Percentiles rank a stretch among this genome's conserved stretches.
phyloP scores from a whole-genome alignment of 2,888 invertebrate species.

The Euclidia mi region DNA sequence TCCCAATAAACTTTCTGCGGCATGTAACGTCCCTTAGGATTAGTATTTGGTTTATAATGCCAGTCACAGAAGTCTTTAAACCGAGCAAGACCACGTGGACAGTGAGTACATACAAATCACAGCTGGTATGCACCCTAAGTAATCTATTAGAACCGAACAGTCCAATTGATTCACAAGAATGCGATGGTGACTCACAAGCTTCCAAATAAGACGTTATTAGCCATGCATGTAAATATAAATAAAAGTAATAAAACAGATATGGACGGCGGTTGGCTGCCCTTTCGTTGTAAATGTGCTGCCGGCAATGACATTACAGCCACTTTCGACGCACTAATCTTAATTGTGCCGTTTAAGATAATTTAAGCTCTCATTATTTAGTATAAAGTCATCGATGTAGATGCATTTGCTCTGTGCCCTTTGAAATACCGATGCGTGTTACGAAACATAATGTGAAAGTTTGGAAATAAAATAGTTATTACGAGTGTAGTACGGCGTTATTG shows the following conservation, averaged over 20 bases:
- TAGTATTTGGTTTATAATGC: no score
- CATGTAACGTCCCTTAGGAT: no score
- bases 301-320: conserved; percentile 71
- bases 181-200: conserved; percentile 43
- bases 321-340: conserved; percentile 75
- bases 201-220: conserved; percentile 48
- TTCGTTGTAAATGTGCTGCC: conserved; percentile 69
- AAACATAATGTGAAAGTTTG: conserved; percentile 29
- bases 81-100: no score
- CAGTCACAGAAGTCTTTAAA: no score
- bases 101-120: no score
- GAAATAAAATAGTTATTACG: conserved; percentile 8
- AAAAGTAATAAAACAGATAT: conserved; percentile 56
- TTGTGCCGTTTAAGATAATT: conserved; percentile 76
- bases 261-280: conserved; percentile 54
- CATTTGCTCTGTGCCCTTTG: conserved; percentile 46
- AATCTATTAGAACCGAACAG: conserved; percentile 10
- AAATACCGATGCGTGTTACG: conserved; percentile 39
- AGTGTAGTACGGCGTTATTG: no score
- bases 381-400: conserved; percentile 67
- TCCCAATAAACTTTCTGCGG: no score
- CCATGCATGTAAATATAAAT: conserved; percentile 51
- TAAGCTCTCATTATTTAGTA: conserved; percentile 63
- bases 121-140: not conserved
- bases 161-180: conserved; percentile 16